These are phyloP conservation scores for Cuculus canorus DNA, from an alignment of 2,797 vertebrate genomes.

Conservation along the genomic window DNA sequence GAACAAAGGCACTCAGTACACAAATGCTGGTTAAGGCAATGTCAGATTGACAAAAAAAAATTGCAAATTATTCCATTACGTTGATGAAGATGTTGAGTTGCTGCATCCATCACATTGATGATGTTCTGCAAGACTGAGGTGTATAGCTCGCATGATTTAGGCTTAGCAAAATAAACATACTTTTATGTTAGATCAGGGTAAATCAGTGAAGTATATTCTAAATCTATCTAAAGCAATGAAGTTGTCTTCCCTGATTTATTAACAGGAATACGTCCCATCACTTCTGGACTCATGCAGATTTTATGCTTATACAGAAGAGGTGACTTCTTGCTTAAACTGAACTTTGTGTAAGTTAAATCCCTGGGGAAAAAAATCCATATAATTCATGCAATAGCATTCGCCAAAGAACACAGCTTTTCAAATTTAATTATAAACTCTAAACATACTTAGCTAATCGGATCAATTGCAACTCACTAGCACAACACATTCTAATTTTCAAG, in stretches of 20 bases:
- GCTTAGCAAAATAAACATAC: background rate
- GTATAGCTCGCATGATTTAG: background rate
- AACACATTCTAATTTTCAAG: conserved; percentile 70
- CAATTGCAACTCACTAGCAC: conserved; percentile 69
- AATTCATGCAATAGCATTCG: conserved; percentile 1
- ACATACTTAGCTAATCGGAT: conserved; percentile 61
- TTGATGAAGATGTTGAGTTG: background rate
- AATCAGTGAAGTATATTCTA: background rate
- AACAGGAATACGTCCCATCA: background rate
- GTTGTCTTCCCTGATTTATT: background rate
- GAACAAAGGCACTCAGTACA: background rate
- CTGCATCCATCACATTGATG: background rate
- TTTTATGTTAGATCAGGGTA: background rate
- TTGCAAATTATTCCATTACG: background rate
- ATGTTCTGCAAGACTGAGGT: background rate
- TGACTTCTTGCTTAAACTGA: conserved; percentile 27
- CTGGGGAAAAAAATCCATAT: background rate
- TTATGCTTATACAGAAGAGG: background rate
- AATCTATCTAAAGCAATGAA: background rate
- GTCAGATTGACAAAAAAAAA: background rate
- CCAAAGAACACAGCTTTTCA: conserved; percentile 22
- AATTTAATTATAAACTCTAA: conserved; percentile 64
- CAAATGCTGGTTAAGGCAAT: background rate
- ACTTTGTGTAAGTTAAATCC: conserved; percentile 15
- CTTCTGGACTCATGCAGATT: background rate